Percentiles rank a stretch among this genome's conserved stretches.
Evolutionary conservation across 2,888 invertebrate genomes (phyloP).

Genomic region (Unio pictorum): DNA sequence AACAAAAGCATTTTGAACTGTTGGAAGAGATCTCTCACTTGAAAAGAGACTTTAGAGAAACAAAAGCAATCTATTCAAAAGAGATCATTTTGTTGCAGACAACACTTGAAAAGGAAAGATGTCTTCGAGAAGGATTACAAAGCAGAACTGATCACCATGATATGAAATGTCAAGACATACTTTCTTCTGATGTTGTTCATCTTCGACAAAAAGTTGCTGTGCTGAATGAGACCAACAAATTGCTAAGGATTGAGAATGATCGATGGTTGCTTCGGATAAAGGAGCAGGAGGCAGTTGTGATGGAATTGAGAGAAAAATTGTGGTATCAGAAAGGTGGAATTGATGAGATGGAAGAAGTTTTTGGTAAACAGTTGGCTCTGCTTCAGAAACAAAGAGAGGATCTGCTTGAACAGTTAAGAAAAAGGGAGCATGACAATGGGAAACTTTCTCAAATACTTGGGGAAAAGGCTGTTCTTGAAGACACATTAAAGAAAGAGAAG

Average conservation of each 20-base stretch:
- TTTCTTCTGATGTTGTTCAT: conserved; percentile 32
- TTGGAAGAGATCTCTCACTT: conserved; percentile 55
- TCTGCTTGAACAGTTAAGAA: conserved; percentile 48
- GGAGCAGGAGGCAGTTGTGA: conserved; percentile 58
- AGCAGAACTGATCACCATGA: conserved; percentile 14
- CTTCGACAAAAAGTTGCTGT: conserved; percentile 47
- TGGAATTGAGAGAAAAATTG: conserved; percentile 47
- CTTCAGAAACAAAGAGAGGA: conserved; percentile 60
- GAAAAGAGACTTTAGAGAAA: conserved; percentile 51
- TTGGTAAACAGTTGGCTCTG: conserved; percentile 54
- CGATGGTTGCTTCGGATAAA: conserved; percentile 45
- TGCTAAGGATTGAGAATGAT: conserved; percentile 55
- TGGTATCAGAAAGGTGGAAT: conserved; percentile 24
- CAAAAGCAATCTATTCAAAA: conserved; percentile 55
- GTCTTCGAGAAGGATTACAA: conserved; percentile 20
- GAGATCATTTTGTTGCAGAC: conserved; percentile 59
- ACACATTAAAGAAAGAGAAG: conserved; percentile 54
- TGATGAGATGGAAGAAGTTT: conserved; percentile 43
- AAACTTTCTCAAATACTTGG: conserved; percentile 41
- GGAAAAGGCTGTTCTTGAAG: conserved; percentile 51
- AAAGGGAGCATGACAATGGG: conserved; percentile 38
- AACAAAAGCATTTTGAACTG: conserved; percentile 54
- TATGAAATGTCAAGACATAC: conserved; percentile 13
- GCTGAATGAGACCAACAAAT: conserved; percentile 51
- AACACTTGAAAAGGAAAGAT: conserved; percentile 49